A percentile compares a stretch with the other conserved stretches of the same genome.
These are phyloP conservation scores for Xerus rutilus DNA, from an alignment of 2,797 vertebrate genomes.

Conservation along the genomic window DNA sequence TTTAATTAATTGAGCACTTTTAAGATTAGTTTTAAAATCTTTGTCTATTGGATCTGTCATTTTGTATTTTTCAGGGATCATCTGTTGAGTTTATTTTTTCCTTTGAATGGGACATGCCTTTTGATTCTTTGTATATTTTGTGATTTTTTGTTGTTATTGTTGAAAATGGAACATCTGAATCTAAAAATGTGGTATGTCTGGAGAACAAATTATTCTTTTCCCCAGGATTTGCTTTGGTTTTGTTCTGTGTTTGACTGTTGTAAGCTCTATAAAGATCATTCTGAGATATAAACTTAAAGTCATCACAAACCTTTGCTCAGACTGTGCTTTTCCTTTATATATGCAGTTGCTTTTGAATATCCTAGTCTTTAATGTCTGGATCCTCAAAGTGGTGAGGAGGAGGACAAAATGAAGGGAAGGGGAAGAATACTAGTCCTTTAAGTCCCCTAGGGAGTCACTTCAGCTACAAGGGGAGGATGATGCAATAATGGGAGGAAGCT, in stretches of 20 bases:
- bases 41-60: background rate
- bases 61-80: background rate
- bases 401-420: background rate
- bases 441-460: background rate
- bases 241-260: background rate
- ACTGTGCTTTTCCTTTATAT: background rate
- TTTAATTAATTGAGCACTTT: slow-evolving; percentile 8
- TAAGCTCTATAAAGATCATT: background rate
- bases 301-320: background rate
- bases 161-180: background rate
- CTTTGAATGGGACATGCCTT: background rate
- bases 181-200: background rate
- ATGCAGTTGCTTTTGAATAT: background rate
- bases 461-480: background rate
- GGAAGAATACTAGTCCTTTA: background rate
- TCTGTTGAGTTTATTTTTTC: background rate
- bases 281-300: background rate
- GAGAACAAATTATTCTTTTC: background rate
- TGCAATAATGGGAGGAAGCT: background rate
- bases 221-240: background rate
- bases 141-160: background rate
- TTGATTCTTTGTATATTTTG: background rate
- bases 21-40: background rate
- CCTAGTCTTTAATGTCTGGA: background rate
- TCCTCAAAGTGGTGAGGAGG: background rate